Evolutionary conservation across 2,113 vertebrate genomes (phyloP).

Genomic region (Australoheros scitulus): DNA sequence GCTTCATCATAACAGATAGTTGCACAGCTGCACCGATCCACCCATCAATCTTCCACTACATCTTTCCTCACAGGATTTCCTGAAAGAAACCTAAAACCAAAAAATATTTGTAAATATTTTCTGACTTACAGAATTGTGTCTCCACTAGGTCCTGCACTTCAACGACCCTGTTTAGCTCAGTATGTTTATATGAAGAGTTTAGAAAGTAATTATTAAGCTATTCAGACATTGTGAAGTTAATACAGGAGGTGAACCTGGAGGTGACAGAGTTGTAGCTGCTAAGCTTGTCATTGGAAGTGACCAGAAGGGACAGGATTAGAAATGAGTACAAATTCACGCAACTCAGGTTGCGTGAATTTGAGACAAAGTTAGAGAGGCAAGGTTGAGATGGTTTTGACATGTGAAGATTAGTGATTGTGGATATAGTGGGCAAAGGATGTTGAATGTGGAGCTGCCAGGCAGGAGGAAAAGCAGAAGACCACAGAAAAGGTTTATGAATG

Average conservation of each 20-base stretch:
- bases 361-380: no score
- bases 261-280: no score
- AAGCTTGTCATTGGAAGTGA: no score
- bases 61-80: not conserved
- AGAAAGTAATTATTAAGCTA: not conserved
- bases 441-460: not conserved
- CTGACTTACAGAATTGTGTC: not conserved
- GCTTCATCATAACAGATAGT: conserved; percentile 2
- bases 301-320: no score
- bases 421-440: no score
- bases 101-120: not conserved
- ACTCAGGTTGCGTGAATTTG: no score
- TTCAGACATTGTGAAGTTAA: no score
- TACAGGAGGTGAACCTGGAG: no score
- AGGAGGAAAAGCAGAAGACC: not conserved
- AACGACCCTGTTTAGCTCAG: not conserved
- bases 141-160: not conserved
- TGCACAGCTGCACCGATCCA: not conserved
- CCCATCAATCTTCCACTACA: not conserved
- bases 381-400: no score
- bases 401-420: no score
- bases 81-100: conserved; percentile 3
- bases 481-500: not conserved
- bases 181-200: not conserved
- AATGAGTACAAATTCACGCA: no score